A percentile compares a stretch with the other conserved stretches of the same genome.
phyloP scores from a whole-genome alignment of 2,113 vertebrate genomes.

The Ailuropoda melanoleuca region DNA sequence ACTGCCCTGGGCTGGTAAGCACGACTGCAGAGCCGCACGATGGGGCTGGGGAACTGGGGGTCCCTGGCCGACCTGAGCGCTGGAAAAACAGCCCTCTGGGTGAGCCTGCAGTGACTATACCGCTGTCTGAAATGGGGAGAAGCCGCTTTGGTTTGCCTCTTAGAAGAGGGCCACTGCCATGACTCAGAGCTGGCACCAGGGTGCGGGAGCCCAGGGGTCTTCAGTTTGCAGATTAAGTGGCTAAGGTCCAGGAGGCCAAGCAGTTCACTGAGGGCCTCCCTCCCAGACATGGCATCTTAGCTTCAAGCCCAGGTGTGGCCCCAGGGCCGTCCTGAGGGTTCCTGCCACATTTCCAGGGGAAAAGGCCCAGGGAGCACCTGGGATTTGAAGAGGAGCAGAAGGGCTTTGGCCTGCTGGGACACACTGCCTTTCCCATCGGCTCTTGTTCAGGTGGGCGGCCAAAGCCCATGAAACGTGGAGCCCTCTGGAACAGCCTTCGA shows the following conservation, averaged over 20 bases:
- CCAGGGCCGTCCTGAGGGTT: accelerated
- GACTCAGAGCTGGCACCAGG: accelerated
- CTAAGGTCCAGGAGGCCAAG: background rate
- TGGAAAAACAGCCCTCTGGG: background rate
- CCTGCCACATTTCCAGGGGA: background rate
- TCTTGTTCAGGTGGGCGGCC: background rate
- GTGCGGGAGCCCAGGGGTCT: background rate
- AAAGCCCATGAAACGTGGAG: background rate
- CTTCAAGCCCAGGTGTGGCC: accelerated
- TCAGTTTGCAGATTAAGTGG: accelerated
- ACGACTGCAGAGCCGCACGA: background rate
- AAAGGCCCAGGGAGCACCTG: accelerated
- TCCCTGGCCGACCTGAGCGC: background rate
- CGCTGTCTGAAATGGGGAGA: background rate
- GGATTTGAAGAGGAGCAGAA: background rate
- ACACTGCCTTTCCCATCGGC: background rate
- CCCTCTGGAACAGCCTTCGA: background rate
- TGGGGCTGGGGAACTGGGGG: background rate
- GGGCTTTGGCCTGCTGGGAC: background rate
- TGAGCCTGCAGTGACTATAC: too few species aligned
- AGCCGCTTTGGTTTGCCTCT: background rate
- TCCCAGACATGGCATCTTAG: background rate
- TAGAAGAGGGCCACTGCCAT: background rate
- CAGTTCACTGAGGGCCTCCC: background rate
- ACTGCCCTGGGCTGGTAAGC: background rate